Base-by-base conservation (phyloP, 2,888 invertebrate genomes). In the Cheilosia grossa region DNA sequence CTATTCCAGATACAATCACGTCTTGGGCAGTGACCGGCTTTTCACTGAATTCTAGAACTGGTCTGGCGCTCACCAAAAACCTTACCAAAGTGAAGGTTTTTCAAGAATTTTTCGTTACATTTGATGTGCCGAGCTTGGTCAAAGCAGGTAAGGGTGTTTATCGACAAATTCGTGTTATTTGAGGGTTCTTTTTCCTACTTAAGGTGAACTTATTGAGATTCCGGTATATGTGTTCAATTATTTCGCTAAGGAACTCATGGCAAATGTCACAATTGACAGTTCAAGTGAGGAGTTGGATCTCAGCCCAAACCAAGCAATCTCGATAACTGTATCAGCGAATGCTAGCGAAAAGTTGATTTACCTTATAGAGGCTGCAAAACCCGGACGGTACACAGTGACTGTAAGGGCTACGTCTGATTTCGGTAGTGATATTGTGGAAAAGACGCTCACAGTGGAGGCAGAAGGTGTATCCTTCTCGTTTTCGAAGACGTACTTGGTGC, bases 181-280 rank as follows among this genome's bases (percentile, higher is more conserved):
- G 4, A 19, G 2, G 19, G 15, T 30, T 44, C n/a, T 33, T 17
- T 9, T 21, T n/a, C 10, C 9, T 30, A 0, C 53, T 56, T 17
- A 15, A 89, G 89, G 97, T 19, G 99, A 99, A 93, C 95, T 96
- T 19, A 93, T 99, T 64, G 96, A 96, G 0, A 94, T 98, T 53
- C 96, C 98, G 51, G 95, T 97, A 6, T 95, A 97, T 13, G 94
- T 98, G 10, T 97, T 96, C 90, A 99, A 98, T 91, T 97, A 98
- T 89, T 93, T 97, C 91, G 94, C 95, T 27, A 5, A 63, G 17
- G 30, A 96, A 88, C 93, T 96, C 0, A 93, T 93, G 30, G 96
- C 96, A 0, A 96, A 97, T 88, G 95, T 98, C 0, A 96, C 96
- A 0, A 93, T 98, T 88, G 96, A 97, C 88, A 96, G 96, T 91